A percentile compares a stretch with the other conserved stretches of the same genome.
Evolutionary conservation across 2,888 invertebrate genomes (phyloP).

Genomic region (Cyrtodaria siliqua): DNA sequence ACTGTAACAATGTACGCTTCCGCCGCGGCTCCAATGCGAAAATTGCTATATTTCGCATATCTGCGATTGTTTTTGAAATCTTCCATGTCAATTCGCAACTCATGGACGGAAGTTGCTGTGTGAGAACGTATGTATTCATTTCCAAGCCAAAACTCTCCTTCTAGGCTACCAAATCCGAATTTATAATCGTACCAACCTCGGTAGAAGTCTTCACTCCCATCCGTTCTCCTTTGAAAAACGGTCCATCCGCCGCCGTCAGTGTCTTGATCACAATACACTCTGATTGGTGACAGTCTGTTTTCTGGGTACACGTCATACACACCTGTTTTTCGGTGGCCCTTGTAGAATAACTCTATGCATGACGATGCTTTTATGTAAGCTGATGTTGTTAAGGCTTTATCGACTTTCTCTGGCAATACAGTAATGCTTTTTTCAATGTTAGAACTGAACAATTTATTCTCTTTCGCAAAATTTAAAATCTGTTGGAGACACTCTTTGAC

Average conservation of each 20-base stretch:
- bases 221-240: slow-evolving; percentile 50
- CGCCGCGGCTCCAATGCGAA: slow-evolving; percentile 13
- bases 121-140: neutral
- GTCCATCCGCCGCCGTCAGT: slow-evolving; percentile 65
- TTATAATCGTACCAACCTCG: slow-evolving; percentile 40
- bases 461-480: too few relatives aligned
- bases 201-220: slow-evolving; percentile 43
- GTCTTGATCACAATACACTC: slow-evolving; percentile 40
- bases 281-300: slow-evolving; percentile 25
- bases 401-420: too few relatives aligned
- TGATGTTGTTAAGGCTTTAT: too few relatives aligned
- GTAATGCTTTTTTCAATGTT: too few relatives aligned
- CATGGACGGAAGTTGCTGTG: slow-evolving; percentile 3
- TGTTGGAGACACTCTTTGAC: too few relatives aligned
- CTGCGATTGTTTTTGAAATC: slow-evolving; percentile 26
- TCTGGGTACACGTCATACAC: slow-evolving; percentile 29
- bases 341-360: neutral
- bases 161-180: slow-evolving; percentile 44
- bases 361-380: too few relatives aligned
- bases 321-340: slow-evolving; percentile 13
- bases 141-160: slow-evolving; percentile 42
- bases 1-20: slow-evolving; percentile 10
- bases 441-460: too few relatives aligned
- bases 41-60: slow-evolving; percentile 20
- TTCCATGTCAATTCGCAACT: slow-evolving; percentile 23